Evolutionary conservation across 2,113 vertebrate genomes (phyloP).

Genomic region (Callionymus lyra): DNA sequence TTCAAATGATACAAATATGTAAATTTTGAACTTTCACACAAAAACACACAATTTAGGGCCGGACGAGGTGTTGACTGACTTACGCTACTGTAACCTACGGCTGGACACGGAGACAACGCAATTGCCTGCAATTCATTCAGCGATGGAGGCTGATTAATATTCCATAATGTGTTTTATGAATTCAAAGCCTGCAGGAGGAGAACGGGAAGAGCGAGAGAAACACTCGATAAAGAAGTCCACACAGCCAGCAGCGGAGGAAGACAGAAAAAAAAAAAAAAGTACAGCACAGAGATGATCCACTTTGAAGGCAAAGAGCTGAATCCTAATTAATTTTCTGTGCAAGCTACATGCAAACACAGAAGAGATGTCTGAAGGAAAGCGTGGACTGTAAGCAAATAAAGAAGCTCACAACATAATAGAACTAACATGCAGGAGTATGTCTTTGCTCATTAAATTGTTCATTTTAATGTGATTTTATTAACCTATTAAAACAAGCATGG

Average conservation of each 20-base stretch:
- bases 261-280: constrained; percentile 22
- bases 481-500: too few species aligned
- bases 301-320: constrained; percentile 51
- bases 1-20: constrained; percentile 23
- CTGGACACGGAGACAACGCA: constrained; percentile 25
- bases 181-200: constrained; percentile 25
- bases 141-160: constrained; percentile 49
- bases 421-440: background rate
- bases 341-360: constrained; percentile 29
- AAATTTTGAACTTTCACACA: constrained; percentile 35
- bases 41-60: constrained; percentile 22
- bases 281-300: constrained; percentile 22
- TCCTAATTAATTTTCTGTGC: constrained; percentile 54
- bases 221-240: constrained; percentile 32
- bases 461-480: too few species aligned
- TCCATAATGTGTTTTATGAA: constrained; percentile 48
- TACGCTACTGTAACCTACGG: constrained; percentile 22
- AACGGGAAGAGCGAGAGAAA: too few species aligned
- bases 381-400: constrained; percentile 7
- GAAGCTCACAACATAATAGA: constrained; percentile 7
- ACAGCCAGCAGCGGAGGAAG: background rate
- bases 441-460: constrained; percentile 9
- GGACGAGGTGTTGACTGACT: constrained; percentile 22
- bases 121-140: constrained; percentile 28
- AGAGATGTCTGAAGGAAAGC: constrained; percentile 14